A percentile compares a stretch with the other conserved stretches of the same genome.
phyloP scores from a whole-genome alignment of 1,140 invertebrate genomes.

The Pectinophora gossypiella region DNA sequence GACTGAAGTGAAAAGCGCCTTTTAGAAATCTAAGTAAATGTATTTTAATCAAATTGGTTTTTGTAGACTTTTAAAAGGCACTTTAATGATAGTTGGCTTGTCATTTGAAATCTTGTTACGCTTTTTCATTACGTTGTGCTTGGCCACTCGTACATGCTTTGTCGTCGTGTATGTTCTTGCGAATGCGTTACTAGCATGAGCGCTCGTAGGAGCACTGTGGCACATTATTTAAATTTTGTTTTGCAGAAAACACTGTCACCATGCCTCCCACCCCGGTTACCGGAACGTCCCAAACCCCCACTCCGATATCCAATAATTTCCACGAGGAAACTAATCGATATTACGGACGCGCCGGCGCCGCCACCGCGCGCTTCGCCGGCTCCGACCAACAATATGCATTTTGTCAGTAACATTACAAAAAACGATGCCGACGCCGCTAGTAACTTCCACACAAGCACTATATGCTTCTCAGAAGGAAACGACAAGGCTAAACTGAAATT shows the following conservation, averaged over 20 bases:
- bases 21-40: too few relatives aligned
- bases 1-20: too few relatives aligned
- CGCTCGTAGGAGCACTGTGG: constrained; percentile 53
- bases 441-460: constrained; percentile 59
- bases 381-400: constrained; percentile 31
- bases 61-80: background rate
- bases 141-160: too few relatives aligned
- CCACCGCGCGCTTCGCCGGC: constrained; percentile 39
- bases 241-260: constrained; percentile 68
- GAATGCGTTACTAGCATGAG: constrained; percentile 37
- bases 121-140: background rate
- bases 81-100: background rate
- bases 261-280: constrained; percentile 60
- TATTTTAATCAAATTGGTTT: too few relatives aligned
- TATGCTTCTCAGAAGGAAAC: constrained; percentile 50
- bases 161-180: too few relatives aligned
- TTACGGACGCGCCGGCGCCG: constrained; percentile 54
- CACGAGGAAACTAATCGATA: constrained; percentile 57
- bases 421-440: constrained; percentile 32
- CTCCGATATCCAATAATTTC: constrained; percentile 62
- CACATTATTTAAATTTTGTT: constrained; percentile 66
- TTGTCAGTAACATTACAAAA: constrained; percentile 57
- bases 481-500: constrained; percentile 60
- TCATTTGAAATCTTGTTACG: background rate
- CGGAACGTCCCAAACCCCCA: constrained; percentile 56